phyloP scores from a whole-genome alignment of 2,888 invertebrate species.

The Schizaphis graminum region DNA sequence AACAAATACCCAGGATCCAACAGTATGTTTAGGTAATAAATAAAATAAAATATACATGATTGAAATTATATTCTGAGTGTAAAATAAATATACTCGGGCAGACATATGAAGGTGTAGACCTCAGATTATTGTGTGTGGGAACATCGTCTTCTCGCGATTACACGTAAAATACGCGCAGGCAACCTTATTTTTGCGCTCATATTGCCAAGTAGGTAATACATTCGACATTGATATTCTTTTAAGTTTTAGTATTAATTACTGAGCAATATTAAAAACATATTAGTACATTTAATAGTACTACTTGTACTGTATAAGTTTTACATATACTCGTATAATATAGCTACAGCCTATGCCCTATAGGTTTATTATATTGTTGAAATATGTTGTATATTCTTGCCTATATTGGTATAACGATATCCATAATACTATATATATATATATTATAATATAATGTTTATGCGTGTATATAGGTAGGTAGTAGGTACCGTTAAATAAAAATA shows the following conservation, averaged over 20 bases:
- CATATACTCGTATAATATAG: too few relatives aligned
- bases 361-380: too few relatives aligned
- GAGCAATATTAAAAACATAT: not conserved
- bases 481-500: not conserved
- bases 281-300: too few relatives aligned
- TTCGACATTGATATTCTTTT: not conserved
- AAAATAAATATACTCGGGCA: not conserved
- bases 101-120: not conserved
- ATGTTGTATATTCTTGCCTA: not conserved
- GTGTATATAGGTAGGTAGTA: not conserved
- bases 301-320: too few relatives aligned
- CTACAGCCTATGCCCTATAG: too few relatives aligned
- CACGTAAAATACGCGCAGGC: not conserved
- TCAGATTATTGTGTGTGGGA: not conserved
- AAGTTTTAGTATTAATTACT: not conserved
- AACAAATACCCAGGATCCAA: not conserved
- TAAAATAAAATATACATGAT: not conserved
- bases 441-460: not conserved
- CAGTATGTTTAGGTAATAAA: not conserved
- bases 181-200: not conserved
- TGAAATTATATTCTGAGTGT: not conserved
- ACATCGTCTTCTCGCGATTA: not conserved
- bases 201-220: not conserved
- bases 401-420: not conserved
- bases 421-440: too few relatives aligned